These are phyloP conservation scores for Lepetodrilus schrolli DNA, from an alignment of 2,888 invertebrate genomes.

Conservation along the genomic window DNA sequence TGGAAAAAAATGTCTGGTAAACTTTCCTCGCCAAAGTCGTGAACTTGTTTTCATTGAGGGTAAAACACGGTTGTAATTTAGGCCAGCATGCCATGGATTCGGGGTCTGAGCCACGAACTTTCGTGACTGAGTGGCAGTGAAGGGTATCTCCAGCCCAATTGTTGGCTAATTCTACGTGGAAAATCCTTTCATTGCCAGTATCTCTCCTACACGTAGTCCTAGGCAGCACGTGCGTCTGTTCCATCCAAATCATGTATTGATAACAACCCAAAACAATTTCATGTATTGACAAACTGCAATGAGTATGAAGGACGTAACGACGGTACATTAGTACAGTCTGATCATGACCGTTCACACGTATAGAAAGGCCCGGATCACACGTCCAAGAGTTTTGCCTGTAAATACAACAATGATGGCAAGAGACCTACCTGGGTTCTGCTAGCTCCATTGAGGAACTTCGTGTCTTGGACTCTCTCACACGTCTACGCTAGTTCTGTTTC, in stretches of 20 bases:
- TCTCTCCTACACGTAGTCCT: not conserved
- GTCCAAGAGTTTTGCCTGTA: not conserved
- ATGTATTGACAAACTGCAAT: not conserved
- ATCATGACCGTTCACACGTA: no score
- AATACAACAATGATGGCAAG: not conserved
- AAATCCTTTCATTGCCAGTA: not conserved
- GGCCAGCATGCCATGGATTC: not conserved
- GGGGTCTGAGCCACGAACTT: not conserved
- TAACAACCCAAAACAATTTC: conserved; percentile 4
- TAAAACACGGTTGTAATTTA: not conserved
- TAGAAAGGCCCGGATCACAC: not conserved
- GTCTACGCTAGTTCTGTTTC: conserved; percentile 22
- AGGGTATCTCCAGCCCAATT: not conserved
- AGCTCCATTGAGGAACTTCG: conserved; percentile 12
- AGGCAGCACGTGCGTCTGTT: not conserved
- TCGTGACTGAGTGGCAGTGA: not conserved
- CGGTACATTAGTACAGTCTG: not conserved
- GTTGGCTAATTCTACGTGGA: conserved; percentile 1
- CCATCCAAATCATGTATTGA: not conserved
- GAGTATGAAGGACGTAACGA: not conserved
- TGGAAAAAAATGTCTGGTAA: no score
- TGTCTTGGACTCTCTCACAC: conserved; percentile 26
- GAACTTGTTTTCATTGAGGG: not conserved
- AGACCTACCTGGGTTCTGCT: conserved; percentile 24
- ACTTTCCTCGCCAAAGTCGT: no score